Conservation (phyloP, 2,797 vertebrate species). For the Ammospiza maritima region DNA sequence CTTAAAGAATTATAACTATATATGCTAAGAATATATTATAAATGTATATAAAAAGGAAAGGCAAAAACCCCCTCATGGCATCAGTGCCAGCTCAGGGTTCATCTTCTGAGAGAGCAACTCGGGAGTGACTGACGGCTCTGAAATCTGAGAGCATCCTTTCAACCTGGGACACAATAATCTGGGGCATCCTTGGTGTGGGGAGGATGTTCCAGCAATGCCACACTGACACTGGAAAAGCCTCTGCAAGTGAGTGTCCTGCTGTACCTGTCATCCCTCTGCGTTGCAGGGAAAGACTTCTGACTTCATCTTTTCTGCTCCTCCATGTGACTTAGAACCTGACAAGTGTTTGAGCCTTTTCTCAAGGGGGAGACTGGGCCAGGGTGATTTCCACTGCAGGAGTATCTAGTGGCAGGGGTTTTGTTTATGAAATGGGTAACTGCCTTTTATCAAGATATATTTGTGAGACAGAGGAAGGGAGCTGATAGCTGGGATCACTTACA, state of each 20-base stretch:
- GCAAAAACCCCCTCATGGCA: neutral
- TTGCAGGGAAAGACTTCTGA: neutral
- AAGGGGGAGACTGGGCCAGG: neutral
- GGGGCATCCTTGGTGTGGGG: neutral
- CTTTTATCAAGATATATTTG: neutral
- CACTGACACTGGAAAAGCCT: neutral
- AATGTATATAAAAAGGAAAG: neutral
- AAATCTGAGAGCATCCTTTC: neutral
- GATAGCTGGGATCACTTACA: neutral
- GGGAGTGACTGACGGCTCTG: neutral
- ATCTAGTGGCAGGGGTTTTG: neutral
- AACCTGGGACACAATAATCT: neutral
- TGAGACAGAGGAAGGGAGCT: neutral
- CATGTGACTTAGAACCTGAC: neutral
- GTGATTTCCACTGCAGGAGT: neutral
- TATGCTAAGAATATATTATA: neutral
- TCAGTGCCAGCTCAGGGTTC: neutral
- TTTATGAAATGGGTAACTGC: neutral
- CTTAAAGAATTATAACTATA: neutral
- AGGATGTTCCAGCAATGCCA: neutral
- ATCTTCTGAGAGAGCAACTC: neutral
- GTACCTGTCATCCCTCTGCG: rapidly evolving
- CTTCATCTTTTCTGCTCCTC: neutral
- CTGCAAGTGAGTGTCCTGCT: neutral
- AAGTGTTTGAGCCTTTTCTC: neutral